A percentile compares a stretch with the other conserved stretches of the same genome.
Evolutionary conservation across 35 echinoderm and acorn worm genomes (phyloP).

Genomic region (Stichopus chloronotus): DNA sequence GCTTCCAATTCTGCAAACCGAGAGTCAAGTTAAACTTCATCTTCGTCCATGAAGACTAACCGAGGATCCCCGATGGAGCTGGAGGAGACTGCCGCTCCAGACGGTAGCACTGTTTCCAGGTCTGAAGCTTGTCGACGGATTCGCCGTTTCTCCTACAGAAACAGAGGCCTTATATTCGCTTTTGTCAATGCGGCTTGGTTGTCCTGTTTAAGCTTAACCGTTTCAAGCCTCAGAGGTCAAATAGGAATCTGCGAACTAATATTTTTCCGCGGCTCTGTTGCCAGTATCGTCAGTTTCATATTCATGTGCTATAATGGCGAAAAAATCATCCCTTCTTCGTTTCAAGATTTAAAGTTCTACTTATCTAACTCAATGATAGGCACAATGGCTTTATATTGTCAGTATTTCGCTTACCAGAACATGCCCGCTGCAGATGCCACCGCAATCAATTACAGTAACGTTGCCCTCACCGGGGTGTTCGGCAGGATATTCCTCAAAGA

Average conservation of each 20-base stretch:
- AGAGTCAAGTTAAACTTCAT: no score
- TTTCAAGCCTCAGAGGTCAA: background rate
- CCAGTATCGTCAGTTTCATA: slow-evolving; percentile 13
- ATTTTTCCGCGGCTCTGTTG: background rate
- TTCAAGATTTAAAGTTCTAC: background rate
- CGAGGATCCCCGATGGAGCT: no score
- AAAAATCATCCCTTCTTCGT: background rate
- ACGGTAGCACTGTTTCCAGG: no score
- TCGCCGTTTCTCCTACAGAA: background rate
- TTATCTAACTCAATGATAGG: background rate
- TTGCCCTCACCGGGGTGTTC: slow-evolving; percentile 23
- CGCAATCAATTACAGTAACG: slow-evolving; percentile 35
- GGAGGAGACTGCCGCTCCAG: no score
- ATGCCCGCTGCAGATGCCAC: slow-evolving; percentile 38
- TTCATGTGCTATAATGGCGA: slow-evolving; percentile 31
- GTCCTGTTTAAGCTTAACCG: background rate
- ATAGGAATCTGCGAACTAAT: background rate
- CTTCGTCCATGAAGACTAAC: no score
- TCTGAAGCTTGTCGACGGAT: no score
- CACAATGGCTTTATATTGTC: background rate
- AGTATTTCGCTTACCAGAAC: slow-evolving; percentile 27
- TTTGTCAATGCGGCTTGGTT: background rate
- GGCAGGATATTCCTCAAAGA: slow-evolving; percentile 24
- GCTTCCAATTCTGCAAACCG: no score
- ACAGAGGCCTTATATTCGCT: background rate